A percentile compares a stretch with the other conserved stretches of the same genome.
phyloP scores from a whole-genome alignment of 1,140 invertebrate species.

The Phymastichus coffea region DNA sequence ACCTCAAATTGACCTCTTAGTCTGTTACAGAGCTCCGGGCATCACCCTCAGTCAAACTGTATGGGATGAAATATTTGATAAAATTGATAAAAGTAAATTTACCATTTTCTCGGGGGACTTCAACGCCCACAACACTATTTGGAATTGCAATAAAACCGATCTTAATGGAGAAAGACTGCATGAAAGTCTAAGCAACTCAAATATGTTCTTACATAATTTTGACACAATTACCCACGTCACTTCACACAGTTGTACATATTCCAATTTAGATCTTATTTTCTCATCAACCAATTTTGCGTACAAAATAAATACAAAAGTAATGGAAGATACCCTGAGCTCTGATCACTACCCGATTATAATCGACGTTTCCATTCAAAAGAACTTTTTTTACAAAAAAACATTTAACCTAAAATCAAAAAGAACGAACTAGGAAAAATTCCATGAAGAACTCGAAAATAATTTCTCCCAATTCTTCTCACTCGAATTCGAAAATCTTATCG shows the following conservation, averaged over 20 bases:
- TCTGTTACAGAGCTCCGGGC: no score
- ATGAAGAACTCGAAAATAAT: background rate
- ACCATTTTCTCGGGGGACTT: background rate
- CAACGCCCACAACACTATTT: no score
- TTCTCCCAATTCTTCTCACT: background rate
- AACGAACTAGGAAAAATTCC: background rate
- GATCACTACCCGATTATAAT: no score
- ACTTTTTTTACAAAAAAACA: background rate
- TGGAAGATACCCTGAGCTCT: background rate
- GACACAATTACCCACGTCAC: background rate
- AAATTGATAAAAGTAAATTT: background rate
- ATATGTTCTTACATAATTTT: no score
- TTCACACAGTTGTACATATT: background rate
- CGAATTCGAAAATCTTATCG: background rate
- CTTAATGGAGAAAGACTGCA: background rate
- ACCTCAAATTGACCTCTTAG: background rate
- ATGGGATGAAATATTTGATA: background rate
- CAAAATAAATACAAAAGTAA: constrained; percentile 8
- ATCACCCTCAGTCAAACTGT: background rate
- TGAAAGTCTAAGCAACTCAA: background rate
- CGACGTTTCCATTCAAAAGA: background rate
- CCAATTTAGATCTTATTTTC: background rate
- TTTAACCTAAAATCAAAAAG: background rate
- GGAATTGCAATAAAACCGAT: no score
- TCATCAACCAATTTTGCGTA: background rate